Percentiles rank a stretch among this genome's conserved stretches.
Conservation (phyloP, 1,140 invertebrate species). For the Limonius californicus region DNA sequence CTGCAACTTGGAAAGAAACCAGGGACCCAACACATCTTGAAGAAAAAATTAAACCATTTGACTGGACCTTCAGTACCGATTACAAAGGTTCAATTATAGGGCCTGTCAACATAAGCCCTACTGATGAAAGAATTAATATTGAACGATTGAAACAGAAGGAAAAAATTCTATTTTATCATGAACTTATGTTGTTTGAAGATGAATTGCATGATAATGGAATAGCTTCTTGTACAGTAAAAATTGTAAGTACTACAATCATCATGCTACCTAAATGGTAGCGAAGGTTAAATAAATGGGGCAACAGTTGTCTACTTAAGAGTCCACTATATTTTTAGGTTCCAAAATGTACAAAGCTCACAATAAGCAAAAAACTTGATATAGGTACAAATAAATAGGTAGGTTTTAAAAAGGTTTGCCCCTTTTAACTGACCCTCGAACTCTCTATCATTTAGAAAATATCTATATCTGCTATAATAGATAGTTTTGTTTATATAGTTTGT, state of each 20-base stretch:
- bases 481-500: constrained; percentile 2
- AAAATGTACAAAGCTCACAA: too few relatives aligned
- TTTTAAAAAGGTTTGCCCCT: too few relatives aligned
- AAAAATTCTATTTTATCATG: constrained; percentile 91
- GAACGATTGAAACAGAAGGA: constrained; percentile 88
- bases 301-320: too few relatives aligned
- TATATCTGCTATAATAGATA: too few relatives aligned
- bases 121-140: constrained; percentile 80
- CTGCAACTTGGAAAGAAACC: constrained; percentile 83
- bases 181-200: constrained; percentile 94
- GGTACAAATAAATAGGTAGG: too few relatives aligned
- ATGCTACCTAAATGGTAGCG: background rate
- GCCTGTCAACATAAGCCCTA: constrained; percentile 56
- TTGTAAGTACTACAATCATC: constrained; percentile 69
- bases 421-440: too few relatives aligned
- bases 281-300: too few relatives aligned
- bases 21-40: constrained; percentile 67
- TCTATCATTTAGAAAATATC: background rate
- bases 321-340: too few relatives aligned
- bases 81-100: constrained; percentile 82
- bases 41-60: constrained; percentile 83
- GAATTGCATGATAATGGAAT: constrained; percentile 98
- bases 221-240: constrained; percentile 86
- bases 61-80: constrained; percentile 97
- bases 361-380: too few relatives aligned